Percentiles rank a stretch among this genome's conserved stretches.
Conservation (phyloP, 2,113 vertebrate species). For the Uria aalge region DNA sequence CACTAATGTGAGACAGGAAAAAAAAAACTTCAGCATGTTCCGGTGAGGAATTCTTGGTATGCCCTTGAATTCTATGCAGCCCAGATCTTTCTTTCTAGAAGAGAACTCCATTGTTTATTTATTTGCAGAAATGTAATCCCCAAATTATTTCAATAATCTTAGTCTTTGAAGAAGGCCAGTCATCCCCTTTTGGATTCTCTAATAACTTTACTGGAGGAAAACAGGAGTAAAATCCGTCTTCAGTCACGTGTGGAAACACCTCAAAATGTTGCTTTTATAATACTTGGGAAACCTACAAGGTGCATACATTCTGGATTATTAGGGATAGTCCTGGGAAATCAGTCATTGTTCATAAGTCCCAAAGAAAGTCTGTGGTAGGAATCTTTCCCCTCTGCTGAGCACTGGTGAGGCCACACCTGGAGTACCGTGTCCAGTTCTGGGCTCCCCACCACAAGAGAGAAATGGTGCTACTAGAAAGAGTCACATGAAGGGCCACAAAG, state of each 20-base stretch:
- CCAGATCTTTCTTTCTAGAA: not conserved
- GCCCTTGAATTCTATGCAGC: not conserved
- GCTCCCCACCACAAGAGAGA: not conserved
- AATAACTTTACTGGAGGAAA: not conserved
- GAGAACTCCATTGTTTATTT: not conserved
- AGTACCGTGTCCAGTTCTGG: not conserved
- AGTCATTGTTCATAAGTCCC: not conserved
- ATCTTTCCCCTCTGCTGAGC: not conserved
- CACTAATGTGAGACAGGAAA: not conserved
- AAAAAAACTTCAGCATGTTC: not conserved
- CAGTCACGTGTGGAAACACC: not conserved
- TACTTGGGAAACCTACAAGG: not conserved
- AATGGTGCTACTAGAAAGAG: not conserved
- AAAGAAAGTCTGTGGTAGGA: not conserved
- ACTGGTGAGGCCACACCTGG: not conserved
- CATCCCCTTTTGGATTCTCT: not conserved
- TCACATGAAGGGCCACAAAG: not conserved
- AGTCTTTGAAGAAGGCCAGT: not conserved
- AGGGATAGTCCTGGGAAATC: not conserved
- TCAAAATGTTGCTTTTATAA: not conserved
- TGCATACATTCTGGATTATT: not conserved
- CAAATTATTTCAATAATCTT: not conserved
- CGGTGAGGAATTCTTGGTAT: not conserved
- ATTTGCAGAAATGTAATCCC: not conserved
- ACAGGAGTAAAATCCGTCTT: not conserved